Conservation (phyloP, 1,140 invertebrate species). For the Drusus annulatus region DNA sequence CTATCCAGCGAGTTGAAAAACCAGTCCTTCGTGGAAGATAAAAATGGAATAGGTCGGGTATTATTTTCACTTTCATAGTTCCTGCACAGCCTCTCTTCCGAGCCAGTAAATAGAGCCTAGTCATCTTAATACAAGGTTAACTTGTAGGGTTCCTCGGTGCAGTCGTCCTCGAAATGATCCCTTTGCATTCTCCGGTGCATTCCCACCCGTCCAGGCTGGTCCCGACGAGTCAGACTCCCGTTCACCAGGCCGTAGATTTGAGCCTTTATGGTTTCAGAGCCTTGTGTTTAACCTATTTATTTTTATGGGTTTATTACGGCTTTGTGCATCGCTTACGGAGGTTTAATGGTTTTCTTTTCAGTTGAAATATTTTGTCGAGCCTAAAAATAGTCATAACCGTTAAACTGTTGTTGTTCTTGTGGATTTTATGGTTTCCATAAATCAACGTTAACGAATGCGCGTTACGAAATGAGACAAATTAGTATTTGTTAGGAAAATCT, state of each 20-base stretch:
- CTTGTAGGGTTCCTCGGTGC: slow-evolving; percentile 13
- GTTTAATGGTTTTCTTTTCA: slow-evolving; percentile 40
- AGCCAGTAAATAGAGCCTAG: slow-evolving; percentile 33
- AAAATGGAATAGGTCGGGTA: slow-evolving; percentile 22
- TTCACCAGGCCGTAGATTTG: not conserved
- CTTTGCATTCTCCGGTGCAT: not conserved
- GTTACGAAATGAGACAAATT: not conserved
- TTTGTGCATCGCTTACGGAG: slow-evolving; percentile 29
- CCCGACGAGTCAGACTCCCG: slow-evolving; percentile 10
- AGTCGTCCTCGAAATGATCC: slow-evolving; percentile 10
- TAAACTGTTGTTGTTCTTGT: slow-evolving; percentile 22
- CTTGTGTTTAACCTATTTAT: slow-evolving; percentile 32
- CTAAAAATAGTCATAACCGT: slow-evolving; percentile 12
- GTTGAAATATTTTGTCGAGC: slow-evolving; percentile 24
- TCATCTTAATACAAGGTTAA: slow-evolving; percentile 36
- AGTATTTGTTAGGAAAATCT: too few species aligned
- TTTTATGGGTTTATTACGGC: slow-evolving; percentile 39
- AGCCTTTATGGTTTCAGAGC: not conserved
- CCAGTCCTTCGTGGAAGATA: slow-evolving; percentile 27
- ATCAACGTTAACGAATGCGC: not conserved
- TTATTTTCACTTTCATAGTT: slow-evolving; percentile 40
- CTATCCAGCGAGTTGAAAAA: slow-evolving; percentile 4
- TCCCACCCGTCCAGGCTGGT: not conserved
- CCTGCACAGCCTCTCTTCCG: not conserved
- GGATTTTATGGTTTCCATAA: slow-evolving; percentile 25